Conservation (phyloP, 2,888 invertebrate species). For the Syritta pipiens region DNA sequence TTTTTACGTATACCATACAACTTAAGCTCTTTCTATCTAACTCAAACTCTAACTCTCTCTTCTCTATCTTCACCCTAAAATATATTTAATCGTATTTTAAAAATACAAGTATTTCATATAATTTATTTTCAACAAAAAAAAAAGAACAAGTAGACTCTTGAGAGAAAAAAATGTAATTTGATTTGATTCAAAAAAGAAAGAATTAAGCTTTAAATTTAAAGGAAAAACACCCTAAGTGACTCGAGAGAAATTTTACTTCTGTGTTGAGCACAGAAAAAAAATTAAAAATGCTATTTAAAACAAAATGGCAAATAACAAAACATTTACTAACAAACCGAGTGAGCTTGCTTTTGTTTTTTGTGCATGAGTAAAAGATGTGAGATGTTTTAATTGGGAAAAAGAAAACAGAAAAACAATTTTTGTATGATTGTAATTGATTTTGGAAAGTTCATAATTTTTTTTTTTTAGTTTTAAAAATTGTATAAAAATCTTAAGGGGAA, state of each 20-base stretch:
- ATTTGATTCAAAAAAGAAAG: constrained; percentile 3
- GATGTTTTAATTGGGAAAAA: background rate
- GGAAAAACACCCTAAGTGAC: no score
- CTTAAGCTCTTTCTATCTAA: background rate
- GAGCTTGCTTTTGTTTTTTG: constrained; percentile 33
- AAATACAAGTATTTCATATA: constrained; percentile 21
- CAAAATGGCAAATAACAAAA: background rate
- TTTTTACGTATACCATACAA: background rate
- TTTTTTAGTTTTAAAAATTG: background rate
- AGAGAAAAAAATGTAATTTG: background rate
- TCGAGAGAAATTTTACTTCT: no score
- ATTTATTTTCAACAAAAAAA: constrained; percentile 14
- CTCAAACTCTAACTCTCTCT: constrained; percentile 19
- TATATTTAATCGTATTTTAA: constrained; percentile 34
- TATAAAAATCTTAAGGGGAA: background rate
- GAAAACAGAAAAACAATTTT: background rate
- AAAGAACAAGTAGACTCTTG: background rate
- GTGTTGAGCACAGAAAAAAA: no score
- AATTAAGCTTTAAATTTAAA: constrained; percentile 15
- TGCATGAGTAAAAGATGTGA: constrained; percentile 29
- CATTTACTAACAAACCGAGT: constrained; percentile 24
- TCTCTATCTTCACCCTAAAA: background rate
- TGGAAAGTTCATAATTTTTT: background rate
- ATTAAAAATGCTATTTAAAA: constrained; percentile 2
- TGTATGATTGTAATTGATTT: constrained; percentile 36